Evolutionary conservation across 2,888 invertebrate species (phyloP), one percentile per base, ranked within the genome.

Genomic region (Ochropacha duplaris): DNA sequence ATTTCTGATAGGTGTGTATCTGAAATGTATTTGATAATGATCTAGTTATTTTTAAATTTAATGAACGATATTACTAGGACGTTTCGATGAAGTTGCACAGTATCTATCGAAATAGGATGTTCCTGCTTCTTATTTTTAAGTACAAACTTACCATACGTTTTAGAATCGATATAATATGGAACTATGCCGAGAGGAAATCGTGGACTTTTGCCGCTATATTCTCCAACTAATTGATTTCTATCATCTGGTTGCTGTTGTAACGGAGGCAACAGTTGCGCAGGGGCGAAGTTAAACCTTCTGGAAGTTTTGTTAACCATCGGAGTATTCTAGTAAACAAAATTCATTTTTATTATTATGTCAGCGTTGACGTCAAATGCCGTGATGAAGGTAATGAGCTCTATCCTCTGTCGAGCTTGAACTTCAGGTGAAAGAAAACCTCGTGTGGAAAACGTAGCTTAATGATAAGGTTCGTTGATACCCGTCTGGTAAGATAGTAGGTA

Each of bases 131-230:
- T n/a, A n/a, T n/a, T n/a, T n/a, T 16, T 19, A 44, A 19, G 3
- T 31, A 31, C 9, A 44, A 19, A 44, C 71, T 68, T 71, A 86
- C 91, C 91, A 57, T 92, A 91, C 31, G 86, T 87, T 57, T 76
- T 89, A 1, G 86, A 71, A 58, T 92, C 90, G 12, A 91, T 89
- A 58, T 83, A 91, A 60, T 82, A 92, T 0, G 91, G 91, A 1
- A 92, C 69, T 3, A 92, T 86, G 39, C 86, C 90, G 52, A 83
- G 76, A 19, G 69, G 78, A 84, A 89, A 91, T 2, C 76, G 64
- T 0, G 68, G 64, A 19, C 72, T 67, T 60, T 84, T 85, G n/a
- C 66, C 74, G 72, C 81, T 77, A 0, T 65, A 62, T 5, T 72
- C 61, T 34, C 49, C 60, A 0, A 60, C 55, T 0, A 12, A 11